A percentile compares a stretch with the other conserved stretches of the same genome.
Conservation (phyloP, 2,888 invertebrate species). For the Oxystoma pomonae region DNA sequence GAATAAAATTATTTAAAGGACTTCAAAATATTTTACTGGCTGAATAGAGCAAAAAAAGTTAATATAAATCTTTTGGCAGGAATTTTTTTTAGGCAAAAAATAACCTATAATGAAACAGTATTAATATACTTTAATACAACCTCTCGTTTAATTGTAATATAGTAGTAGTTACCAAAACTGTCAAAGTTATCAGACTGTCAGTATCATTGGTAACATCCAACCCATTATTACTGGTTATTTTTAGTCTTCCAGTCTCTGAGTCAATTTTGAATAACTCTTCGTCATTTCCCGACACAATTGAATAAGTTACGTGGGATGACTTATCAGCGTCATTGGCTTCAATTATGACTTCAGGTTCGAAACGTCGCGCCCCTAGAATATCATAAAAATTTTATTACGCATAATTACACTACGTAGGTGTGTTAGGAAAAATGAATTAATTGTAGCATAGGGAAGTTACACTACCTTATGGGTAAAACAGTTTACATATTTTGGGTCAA, state of each 20-base stretch:
- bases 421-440: too few relatives aligned
- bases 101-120: not conserved
- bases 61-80: not conserved
- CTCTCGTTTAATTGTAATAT: too few relatives aligned
- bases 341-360: constrained; percentile 70
- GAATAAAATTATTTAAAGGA: constrained; percentile 9
- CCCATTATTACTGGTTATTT: constrained; percentile 52
- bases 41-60: too few relatives aligned
- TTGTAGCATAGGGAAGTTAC: too few relatives aligned
- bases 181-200: constrained; percentile 58
- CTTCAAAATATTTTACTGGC: too few relatives aligned
- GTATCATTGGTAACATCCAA: constrained; percentile 55
- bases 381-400: too few relatives aligned
- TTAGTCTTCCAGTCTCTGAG: constrained; percentile 63
- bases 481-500: too few relatives aligned
- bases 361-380: constrained; percentile 62
- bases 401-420: too few relatives aligned
- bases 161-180: constrained; percentile 61
- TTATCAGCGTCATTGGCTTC: constrained; percentile 79
- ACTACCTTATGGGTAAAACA: too few relatives aligned
- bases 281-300: constrained; percentile 60
- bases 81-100: not conserved
- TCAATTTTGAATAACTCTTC: constrained; percentile 66
- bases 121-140: too few relatives aligned
- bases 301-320: constrained; percentile 75